Base-by-base conservation (phyloP, 37 sponge, comb jelly and placozoan species). In the Cliona cf. orientalis region DNA sequence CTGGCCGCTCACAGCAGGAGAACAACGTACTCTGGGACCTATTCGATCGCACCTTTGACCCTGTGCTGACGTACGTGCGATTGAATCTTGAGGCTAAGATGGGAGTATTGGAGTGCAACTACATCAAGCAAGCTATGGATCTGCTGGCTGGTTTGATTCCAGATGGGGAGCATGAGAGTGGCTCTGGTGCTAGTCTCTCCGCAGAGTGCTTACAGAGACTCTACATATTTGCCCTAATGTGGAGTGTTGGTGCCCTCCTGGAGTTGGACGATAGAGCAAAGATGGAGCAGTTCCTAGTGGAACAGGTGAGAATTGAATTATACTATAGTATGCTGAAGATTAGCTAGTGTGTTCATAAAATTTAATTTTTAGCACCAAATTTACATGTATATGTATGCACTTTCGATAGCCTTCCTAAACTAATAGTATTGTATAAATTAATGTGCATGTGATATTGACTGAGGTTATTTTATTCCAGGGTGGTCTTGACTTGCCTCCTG, bases 201-300 rank as follows among this genome's bases (percentile, higher is more conserved):
- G 28, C 80, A 5, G 79, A 86, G 46, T 86, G 90, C 64, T 80
- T 98, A 65, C 91, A 91, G 73, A 78, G 88, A n/a, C 79, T 96
- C 26, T 98, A 91, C 43, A 60, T 95, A 1, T 98, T 98, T 84
- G 80, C 94, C 28, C 49, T 98, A n/a, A 98, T 98, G 99, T 98
- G 99, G 99, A 96, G 99, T 79, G 78, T 98, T 34, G 99, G 99
- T 11, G 96, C 96, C 23, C 66, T 95, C 0, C 80, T 96, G 69
- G 99, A 98, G 81, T 73, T 98, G 43, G 90, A 93, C 1, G 95
- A 93, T 58, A 72, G 99, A 77, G 85, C 91, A 37, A 96, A 93
- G 79, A 76, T 98, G 89, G 91, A 98, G 74, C 83, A 64, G 29
- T 95, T 90, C 79, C 53, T 98, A 32, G 17, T 40, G 19, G 66